Conservation (phyloP, 2,888 invertebrate genomes). For the Harpagoxenus sublaevis region DNA sequence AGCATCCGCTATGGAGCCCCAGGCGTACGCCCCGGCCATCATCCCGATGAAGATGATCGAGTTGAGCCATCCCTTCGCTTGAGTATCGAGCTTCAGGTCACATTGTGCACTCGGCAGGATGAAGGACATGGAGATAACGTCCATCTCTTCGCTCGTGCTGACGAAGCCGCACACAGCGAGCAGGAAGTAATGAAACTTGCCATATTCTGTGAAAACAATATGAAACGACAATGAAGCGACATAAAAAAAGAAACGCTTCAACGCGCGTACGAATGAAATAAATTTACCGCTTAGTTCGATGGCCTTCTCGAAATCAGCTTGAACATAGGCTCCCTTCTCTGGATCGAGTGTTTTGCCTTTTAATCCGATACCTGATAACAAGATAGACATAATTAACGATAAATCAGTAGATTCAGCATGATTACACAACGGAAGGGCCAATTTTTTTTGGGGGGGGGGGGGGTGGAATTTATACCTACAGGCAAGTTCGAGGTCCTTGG, state of each 20-base stretch:
- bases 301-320: constrained; percentile 95
- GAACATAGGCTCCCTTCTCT: constrained; percentile 90
- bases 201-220: constrained; percentile 89
- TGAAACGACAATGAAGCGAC: background rate
- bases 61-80: constrained; percentile 94
- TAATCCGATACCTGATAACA: constrained; percentile 87
- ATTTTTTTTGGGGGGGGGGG: background rate
- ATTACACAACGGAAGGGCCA: background rate
- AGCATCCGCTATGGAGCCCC: constrained; percentile 97
- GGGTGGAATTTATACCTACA: constrained; percentile 82
- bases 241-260: background rate
- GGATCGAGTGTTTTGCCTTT: constrained; percentile 89
- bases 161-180: constrained; percentile 97
- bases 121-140: constrained; percentile 98
- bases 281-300: constrained; percentile 92
- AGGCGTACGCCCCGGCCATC: constrained; percentile 97
- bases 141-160: constrained; percentile 98
- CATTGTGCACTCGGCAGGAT: constrained; percentile 97
- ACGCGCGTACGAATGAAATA: background rate
- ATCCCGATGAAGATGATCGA: constrained; percentile 95
- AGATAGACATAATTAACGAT: constrained; percentile 10
- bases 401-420: background rate
- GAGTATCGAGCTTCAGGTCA: constrained; percentile 94
- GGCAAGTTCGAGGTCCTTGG: constrained; percentile 90
- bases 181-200: constrained; percentile 95